Evolutionary conservation across 2,888 invertebrate species (phyloP).

Genomic region (Cantharis nigra): DNA sequence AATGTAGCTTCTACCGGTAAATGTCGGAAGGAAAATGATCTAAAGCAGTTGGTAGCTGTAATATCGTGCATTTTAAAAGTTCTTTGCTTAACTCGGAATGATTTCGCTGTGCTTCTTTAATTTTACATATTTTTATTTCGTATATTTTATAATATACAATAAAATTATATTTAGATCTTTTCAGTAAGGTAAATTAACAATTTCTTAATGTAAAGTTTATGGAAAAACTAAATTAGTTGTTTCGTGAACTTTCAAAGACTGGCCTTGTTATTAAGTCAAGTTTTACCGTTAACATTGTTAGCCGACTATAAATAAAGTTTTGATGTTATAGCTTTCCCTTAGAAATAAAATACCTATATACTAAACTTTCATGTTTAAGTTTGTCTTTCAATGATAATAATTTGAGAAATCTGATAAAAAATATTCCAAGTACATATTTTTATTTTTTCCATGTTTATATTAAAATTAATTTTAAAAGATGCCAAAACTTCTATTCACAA

Average conservation of each 20-base stretch:
- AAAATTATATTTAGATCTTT: not conserved
- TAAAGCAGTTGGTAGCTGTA: no score
- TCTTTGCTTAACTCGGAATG: no score
- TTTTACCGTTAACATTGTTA: not conserved
- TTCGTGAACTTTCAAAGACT: not conserved
- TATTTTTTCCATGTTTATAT: not conserved
- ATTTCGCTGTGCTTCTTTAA: no score
- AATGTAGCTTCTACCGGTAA: no score
- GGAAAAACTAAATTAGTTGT: not conserved
- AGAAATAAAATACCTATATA: not conserved
- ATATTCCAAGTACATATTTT: not conserved
- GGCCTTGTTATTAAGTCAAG: not conserved
- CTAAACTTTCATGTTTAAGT: not conserved
- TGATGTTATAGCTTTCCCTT: not conserved
- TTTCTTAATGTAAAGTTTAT: not conserved
- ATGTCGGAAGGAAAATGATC: no score
- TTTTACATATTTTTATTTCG: no score
- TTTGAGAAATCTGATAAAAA: not conserved
- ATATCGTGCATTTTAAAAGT: no score
- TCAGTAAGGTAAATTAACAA: not conserved
- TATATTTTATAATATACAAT: not conserved
- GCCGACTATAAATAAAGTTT: not conserved
- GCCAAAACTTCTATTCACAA: not conserved
- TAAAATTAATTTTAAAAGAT: not conserved
- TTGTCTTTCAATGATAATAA: not conserved